Base-by-base conservation (phyloP, 2,888 invertebrate genomes). In the Eupithecia vulgata region DNA sequence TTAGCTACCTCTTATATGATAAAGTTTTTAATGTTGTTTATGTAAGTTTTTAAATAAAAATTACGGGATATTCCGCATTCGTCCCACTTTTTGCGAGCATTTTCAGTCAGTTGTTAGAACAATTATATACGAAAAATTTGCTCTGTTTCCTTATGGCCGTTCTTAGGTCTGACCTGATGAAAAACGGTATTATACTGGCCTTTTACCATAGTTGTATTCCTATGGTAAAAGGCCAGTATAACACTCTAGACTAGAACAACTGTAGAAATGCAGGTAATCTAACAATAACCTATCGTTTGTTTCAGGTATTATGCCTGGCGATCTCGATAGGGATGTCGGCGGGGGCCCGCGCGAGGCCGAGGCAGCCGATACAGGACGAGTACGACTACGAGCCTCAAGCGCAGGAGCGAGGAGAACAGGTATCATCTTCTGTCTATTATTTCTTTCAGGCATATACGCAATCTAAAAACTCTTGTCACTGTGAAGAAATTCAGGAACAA, bases 371-470 rank as follows among this genome's bases (percentile, higher is more conserved):
- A 34, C 90, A 90, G 7, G 90, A 90, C 15, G 84, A 85, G 6
- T 92, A 94, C 79, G 93, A 93, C 71, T 94, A 94, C 78, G 92
- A 93, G 75, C 90, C 91, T 0, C 92, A 94, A 76, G 90, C 90
- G 7, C 92, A 93, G 75, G 88, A 92, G n/a, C 84, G 90, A 75
- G 88, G 88, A 52, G 89, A 91, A 71, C 92, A 92, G 88, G 92
- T 72, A 61, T 12, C 30, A 30, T 1, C 30, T 30, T 30, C 30
- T 30, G 30, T 30, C 30, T 30, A 30, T 30, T 4, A 30, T 30
- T 30, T 30, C 30, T 30, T 30, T 30, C 4, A 30, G 30, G 1
- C 30, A 30, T 30, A 30, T 13, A 40, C 40, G 35, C 0, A 35
- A 35, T 35, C 5, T 35, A 35, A 35, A 35, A 35, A 35, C 5